These are phyloP conservation scores for Ormyrus nitidulus DNA, from an alignment of 2,888 invertebrate species.

Conservation along the genomic window DNA sequence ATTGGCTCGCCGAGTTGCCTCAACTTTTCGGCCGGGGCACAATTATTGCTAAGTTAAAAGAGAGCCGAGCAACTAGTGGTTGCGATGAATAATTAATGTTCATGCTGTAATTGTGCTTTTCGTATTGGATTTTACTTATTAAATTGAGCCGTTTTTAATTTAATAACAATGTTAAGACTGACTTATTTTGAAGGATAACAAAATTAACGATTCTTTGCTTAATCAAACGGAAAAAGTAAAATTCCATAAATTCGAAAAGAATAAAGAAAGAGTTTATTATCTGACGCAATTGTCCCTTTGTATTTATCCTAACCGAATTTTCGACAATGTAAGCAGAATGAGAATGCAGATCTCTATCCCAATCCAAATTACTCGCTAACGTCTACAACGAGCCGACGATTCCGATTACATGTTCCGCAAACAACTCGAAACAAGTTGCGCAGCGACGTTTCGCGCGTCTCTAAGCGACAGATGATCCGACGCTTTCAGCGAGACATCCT, in stretches of 20 bases:
- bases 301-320: too few species aligned
- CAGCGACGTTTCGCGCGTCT: not conserved
- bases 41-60: conserved; percentile 35
- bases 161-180: too few species aligned
- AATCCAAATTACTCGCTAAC: too few species aligned
- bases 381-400: not conserved
- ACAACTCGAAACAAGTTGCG: not conserved
- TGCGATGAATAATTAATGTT: conserved; percentile 48
- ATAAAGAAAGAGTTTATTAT: too few species aligned
- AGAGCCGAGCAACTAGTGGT: conserved; percentile 39
- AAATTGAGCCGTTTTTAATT: not conserved
- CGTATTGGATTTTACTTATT: not conserved
- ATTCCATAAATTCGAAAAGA: too few species aligned
- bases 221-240: too few species aligned
- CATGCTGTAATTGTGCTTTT: conserved; percentile 33
- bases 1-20: conserved; percentile 38
- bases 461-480: conserved; percentile 13
- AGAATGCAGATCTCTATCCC: too few species aligned
- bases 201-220: too few species aligned
- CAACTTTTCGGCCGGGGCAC: conserved; percentile 23
- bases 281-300: too few species aligned
- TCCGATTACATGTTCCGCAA: conserved; percentile 4
- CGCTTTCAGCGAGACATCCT: conserved; percentile 28
- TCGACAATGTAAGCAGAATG: too few species aligned
- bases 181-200: too few species aligned